Base-by-base conservation (phyloP, 2,797 vertebrate genomes). In the Phrynocephalus vlangalii region DNA sequence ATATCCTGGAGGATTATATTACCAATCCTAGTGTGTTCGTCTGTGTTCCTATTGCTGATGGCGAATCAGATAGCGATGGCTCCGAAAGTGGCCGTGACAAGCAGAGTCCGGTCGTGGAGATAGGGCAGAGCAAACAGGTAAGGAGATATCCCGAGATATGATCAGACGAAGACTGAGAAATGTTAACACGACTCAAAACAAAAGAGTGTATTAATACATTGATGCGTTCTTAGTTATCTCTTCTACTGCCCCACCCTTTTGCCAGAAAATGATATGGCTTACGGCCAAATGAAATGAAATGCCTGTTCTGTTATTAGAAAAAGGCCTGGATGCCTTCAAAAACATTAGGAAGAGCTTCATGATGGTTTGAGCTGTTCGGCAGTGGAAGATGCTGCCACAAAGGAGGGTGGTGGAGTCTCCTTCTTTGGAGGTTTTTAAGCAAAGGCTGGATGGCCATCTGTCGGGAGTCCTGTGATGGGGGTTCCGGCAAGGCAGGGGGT, bases 11-110 rank as follows among this genome's bases (percentile, higher is more conserved):
- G 73, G 98, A 98, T 92, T 98, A 98, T 93, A 96, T 98, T 95
- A 97, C 96, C 63, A 97, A 97, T 83, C 97, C 98, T 3, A 97
- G 95, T 3, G 18, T 97, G 60, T 98, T 97, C 68, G 95, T 99
- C 67, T 97, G 97, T 3, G 98, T 99, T 84, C 99, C 99, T 79
- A 99, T 99, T 24, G 99, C 99, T 0, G 97, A 98, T 6, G 98
- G 97, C 9, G 99, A 99, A 91, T 98, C 98, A 0, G 98, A 98
- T 16, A 97, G 98, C 18, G 98, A 99, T 71, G 97, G 97, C 85
- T 95, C 95, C 1, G 96, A 98, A 83, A 98, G 97, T 1, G 95
- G 97, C 6, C 97, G 95, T 18, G 96, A 96, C 1, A 94, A 98
- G 60, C 93, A 96, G 76, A 97, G 96, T 1, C 52, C 90, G 0